Base-by-base conservation (phyloP, 2,797 vertebrate species). In the Pangasius mekongensis region DNA sequence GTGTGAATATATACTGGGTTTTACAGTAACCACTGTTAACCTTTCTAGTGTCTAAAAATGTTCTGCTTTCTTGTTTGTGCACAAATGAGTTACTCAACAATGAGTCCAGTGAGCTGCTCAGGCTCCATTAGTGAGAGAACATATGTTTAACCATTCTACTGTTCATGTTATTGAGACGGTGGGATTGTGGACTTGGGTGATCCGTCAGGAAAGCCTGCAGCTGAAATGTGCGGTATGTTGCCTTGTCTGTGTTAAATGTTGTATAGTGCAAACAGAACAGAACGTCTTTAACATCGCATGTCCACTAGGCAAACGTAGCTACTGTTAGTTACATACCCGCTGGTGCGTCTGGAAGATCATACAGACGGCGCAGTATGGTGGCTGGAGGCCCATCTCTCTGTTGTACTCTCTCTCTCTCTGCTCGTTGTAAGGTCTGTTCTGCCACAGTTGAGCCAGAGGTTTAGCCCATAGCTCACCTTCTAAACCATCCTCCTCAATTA, bases 381-480 rank as follows among this genome's bases (percentile, higher is more conserved):
- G 90, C 91, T 97, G 96, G 77, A 96, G 97, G 84, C 97, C 98
- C 94, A 97, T 96, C 83, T 93, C 94, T 73, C 96, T 95, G 89
- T 99, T 99, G 94, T 97, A 98, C 87, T 98, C 98, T 88, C 93
- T 97, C 91, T 99, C 98, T 0, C 96, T 97, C 93, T 98, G 97
- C 87, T 98, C 96, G 92, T 97, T 99, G 0, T 95, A 96, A 0
- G 98, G 97, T 76, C 96, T 96, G 93, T 96, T 99, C 94, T 98
- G 98, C 98, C 98, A 99, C 60, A 99, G 94, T 49, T 98, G 97
- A 91, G 97, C 95, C 82, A 99, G 95, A 7, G 97, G 97, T 91
- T 98, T 98, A n/a, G 98, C 97, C 98, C 98, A 99, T 14, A 94
- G 91, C 88, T 99, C 98, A 1, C 96, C 96, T 90, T 99, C 98